Base-by-base conservation (phyloP, 2,888 invertebrate species). In the Cyaniris semiargus region DNA sequence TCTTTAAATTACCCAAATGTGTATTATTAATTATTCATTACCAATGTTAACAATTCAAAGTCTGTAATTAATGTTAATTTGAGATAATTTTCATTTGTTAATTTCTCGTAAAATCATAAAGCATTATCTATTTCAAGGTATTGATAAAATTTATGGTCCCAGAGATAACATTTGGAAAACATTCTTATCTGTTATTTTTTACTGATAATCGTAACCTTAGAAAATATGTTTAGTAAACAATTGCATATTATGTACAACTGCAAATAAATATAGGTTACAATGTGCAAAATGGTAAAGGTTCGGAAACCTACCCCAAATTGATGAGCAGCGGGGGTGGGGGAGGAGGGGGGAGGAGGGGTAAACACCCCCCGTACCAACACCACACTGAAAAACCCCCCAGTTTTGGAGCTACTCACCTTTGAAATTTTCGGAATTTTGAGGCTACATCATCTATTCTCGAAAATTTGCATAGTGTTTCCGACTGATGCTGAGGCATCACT, bases 101-200 rank as follows among this genome's bases (percentile, higher is more conserved):
- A 60, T 23, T 60, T 23, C 44, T 27, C 27, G 15, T 18, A 15
- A 18, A 48, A 48, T 66, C 66, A 15, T 66, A 31, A 66, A 66
- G 31, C 27, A 27, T 74, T 74, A 74, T 74, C 74, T 74, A n/a
- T 34, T 21, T 53, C 27, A 18, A 74, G 74, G 48, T 18, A 53
- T 48, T 74, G 48, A 53, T 74, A 72, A 44, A 53, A 53, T 74
- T 74, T 74, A 74, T 53, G 53, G 23, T 48, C 18, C 15, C 7
- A 8, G 18, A 74, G 74, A 74, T 74, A 48, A 53, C 15, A 53
- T 53, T 44, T 71, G 44, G 74, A 74, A 74, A 74, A 74, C 74
- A 74, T 74, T 74, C 44, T 74, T 74, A 74, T 74, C 48, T 18
- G 15, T 21, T 74, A 27, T 13, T 15, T 27, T 48, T 48, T 27